Conservation (phyloP, 1,140 invertebrate genomes). For the Heliconius eleuchia region DNA sequence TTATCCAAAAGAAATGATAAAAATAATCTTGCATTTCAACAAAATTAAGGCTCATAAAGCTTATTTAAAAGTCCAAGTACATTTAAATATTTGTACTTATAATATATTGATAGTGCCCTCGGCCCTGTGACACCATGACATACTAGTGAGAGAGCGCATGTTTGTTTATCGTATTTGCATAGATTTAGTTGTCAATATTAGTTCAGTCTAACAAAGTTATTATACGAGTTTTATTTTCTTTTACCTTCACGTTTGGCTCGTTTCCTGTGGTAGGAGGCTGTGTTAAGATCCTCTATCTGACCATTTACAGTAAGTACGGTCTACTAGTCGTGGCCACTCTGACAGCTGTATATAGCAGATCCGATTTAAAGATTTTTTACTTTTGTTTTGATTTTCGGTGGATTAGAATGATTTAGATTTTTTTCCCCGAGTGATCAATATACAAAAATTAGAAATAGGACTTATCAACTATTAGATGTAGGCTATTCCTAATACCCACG, state of each 20-base stretch:
- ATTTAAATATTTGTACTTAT: neutral
- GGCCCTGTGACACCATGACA: conserved; percentile 14
- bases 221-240: neutral
- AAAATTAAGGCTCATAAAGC: neutral
- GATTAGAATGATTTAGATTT: too few species aligned
- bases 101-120: neutral
- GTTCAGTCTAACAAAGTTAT: neutral
- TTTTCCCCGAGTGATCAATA: too few species aligned
- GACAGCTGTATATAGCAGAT: too few species aligned
- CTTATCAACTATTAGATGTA: too few species aligned
- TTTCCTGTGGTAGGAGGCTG: neutral
- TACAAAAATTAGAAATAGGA: too few species aligned
- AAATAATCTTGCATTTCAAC: neutral
- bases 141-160: neutral
- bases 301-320: too few species aligned
- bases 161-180: neutral
- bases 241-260: neutral
- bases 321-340: too few species aligned
- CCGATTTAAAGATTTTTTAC: too few species aligned
- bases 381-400: too few species aligned
- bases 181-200: neutral
- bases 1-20: neutral
- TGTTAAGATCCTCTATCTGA: neutral
- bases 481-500: too few species aligned
- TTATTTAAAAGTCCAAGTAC: neutral